Evolutionary conservation across 92 coral and sea anemone species (phyloP).

Genomic region (Epizoanthus scotinus): DNA sequence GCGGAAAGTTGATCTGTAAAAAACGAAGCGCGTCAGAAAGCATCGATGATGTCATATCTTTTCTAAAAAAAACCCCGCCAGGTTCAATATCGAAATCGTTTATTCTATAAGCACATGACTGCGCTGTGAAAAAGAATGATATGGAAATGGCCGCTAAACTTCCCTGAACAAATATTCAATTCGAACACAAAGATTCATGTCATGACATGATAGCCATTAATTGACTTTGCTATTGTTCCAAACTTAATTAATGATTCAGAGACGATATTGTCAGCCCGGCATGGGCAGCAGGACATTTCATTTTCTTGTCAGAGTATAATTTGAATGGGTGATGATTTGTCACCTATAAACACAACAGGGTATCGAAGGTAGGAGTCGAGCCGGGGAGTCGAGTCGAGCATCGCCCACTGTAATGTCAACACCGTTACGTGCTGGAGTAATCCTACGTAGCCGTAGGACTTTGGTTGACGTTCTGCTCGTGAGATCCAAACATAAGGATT

Average conservation of each 20-base stretch:
- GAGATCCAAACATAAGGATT: neutral
- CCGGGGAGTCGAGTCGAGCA: no score
- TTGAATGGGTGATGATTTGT: neutral
- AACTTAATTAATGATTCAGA: constrained; percentile 26
- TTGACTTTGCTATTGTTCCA: constrained; percentile 15
- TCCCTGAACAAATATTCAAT: constrained; percentile 39
- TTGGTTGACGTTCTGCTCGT: neutral
- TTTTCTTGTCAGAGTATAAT: neutral
- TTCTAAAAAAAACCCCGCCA: neutral
- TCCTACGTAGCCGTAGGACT: neutral
- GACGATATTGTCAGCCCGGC: neutral
- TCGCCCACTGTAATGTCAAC: neutral
- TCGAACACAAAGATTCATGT: constrained; percentile 25
- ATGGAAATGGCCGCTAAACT: constrained; percentile 28
- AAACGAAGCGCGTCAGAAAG: neutral
- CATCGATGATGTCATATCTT: neutral
- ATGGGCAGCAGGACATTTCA: neutral
- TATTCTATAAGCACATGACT: neutral
- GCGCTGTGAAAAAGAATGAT: neutral
- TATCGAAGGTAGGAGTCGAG: neutral
- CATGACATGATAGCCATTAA: constrained; percentile 20
- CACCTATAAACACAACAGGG: neutral
- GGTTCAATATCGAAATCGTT: neutral
- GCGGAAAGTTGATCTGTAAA: neutral
- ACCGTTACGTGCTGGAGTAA: neutral